Percentiles rank a stretch among this genome's conserved stretches.
These are phyloP conservation scores for Aptenodytes patagonicus DNA, from an alignment of 2,113 vertebrate genomes.

Conservation along the genomic window DNA sequence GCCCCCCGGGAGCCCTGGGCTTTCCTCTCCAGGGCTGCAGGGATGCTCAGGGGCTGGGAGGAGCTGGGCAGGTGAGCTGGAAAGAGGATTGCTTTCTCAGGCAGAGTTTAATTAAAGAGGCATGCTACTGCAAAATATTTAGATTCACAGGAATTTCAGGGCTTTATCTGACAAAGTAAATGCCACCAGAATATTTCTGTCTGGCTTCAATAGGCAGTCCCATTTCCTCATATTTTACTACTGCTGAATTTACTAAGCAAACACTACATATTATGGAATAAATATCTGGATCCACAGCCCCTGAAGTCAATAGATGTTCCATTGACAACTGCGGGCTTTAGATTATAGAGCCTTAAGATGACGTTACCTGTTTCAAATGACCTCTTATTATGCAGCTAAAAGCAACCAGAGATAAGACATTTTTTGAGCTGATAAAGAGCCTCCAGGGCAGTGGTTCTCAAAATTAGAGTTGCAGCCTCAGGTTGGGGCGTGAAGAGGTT, in stretches of 20 bases:
- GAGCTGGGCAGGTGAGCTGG: neutral
- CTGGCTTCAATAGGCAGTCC: neutral
- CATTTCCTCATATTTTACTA: neutral
- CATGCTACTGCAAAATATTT: neutral
- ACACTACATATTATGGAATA: neutral
- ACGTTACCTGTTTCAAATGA: neutral
- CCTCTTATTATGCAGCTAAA: slow-evolving; percentile 19
- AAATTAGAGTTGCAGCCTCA: neutral
- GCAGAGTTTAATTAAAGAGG: neutral
- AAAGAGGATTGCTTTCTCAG: neutral
- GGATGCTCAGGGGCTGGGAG: neutral
- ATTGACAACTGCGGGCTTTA: neutral
- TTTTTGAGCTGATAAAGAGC: slow-evolving; percentile 15
- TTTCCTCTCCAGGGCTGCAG: neutral
- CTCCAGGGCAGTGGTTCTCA: neutral
- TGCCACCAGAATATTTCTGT: neutral
- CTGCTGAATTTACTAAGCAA: neutral
- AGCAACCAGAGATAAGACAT: slow-evolving; percentile 17
- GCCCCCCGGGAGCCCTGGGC: neutral
- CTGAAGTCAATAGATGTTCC: neutral
- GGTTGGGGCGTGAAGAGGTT: neutral
- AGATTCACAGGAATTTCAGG: neutral
- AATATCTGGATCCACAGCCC: neutral
- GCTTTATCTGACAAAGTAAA: neutral
- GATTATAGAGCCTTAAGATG: neutral